A percentile compares a stretch with the other conserved stretches of the same genome.
Evolutionary conservation across 1,140 invertebrate species (phyloP).

Genomic region (Drosophila bocki): DNA sequence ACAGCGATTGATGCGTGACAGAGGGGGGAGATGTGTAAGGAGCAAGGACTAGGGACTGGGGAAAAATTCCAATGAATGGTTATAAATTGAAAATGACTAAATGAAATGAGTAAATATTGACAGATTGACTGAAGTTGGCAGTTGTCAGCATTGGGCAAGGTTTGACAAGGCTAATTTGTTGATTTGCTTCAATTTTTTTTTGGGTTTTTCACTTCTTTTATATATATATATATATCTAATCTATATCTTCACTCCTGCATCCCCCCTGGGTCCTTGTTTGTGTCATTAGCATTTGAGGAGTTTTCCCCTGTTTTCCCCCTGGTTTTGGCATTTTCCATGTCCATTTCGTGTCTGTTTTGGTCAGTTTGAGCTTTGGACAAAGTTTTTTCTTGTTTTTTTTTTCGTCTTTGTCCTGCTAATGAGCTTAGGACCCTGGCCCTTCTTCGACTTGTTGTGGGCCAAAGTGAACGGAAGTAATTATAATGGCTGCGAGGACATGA

Average conservation of each 20-base stretch:
- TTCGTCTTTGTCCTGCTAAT: conserved; percentile 53
- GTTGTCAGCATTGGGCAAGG: conserved; percentile 16
- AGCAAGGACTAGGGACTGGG: not conserved
- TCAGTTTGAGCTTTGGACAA: conserved; percentile 51
- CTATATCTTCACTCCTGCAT: conserved; percentile 1
- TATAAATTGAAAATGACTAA: conserved; percentile 83
- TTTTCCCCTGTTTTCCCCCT: not conserved
- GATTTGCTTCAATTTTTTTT: conserved; percentile 79
- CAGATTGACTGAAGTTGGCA: conserved; percentile 73
- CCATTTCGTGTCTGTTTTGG: conserved; percentile 41
- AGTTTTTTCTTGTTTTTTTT: conserved; percentile 52
- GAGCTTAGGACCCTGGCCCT: conserved; percentile 53
- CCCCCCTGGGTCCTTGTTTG: conserved; percentile 13
- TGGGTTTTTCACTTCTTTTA: conserved; percentile 22
- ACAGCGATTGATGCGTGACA: conserved; percentile 50
- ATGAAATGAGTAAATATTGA: conserved; percentile 83
- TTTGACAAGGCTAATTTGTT: conserved; percentile 81
- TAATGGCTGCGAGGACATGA: conserved; percentile 72
- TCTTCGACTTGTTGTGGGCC: not conserved
- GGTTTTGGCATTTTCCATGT: conserved; percentile 9
- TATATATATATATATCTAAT: conserved; percentile 6
- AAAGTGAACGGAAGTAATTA: conserved; percentile 68
- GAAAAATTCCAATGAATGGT: conserved; percentile 79
- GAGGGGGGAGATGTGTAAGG: not conserved
- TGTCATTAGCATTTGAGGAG: conserved; percentile 63